Conservation (phyloP, 2,888 invertebrate species). For the Sinohyriopsis cumingii region DNA sequence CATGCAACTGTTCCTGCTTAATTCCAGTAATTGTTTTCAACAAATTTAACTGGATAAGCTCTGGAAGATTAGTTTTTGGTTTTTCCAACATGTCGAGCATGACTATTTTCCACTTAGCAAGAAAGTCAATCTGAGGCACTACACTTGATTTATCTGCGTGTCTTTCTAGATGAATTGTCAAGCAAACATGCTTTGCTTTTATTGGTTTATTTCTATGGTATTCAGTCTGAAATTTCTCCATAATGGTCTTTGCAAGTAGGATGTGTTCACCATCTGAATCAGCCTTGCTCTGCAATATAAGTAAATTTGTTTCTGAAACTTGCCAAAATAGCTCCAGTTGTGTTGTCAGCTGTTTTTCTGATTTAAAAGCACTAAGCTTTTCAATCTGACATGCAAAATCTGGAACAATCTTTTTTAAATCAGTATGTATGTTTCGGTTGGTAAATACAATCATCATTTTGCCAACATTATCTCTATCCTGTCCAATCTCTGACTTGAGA, state of each 20-base stretch:
- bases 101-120: too few relatives aligned
- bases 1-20: too few relatives aligned
- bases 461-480: not conserved
- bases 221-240: slow-evolving; percentile 27
- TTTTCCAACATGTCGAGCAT: too few relatives aligned
- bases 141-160: slow-evolving; percentile 9
- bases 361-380: slow-evolving; percentile 43
- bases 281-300: slow-evolving; percentile 39
- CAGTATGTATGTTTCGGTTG: slow-evolving; percentile 39
- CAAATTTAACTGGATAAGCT: too few relatives aligned
- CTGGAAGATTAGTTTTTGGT: too few relatives aligned
- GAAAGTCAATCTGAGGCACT: not conserved
- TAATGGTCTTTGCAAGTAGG: slow-evolving; percentile 32
- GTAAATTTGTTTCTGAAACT: slow-evolving; percentile 15
- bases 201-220: not conserved
- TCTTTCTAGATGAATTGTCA: slow-evolving; percentile 23
- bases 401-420: slow-evolving; percentile 1
- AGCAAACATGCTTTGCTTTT: slow-evolving; percentile 19
- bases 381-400: slow-evolving; percentile 22
- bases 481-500: slow-evolving; percentile 1
- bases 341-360: slow-evolving; percentile 40
- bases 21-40: too few relatives aligned
- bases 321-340: slow-evolving; percentile 35
- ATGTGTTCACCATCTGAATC: slow-evolving; percentile 39
- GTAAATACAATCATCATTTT: slow-evolving; percentile 35